phyloP scores from a whole-genome alignment of 2,888 invertebrate species.

The Lagria hirta region DNA sequence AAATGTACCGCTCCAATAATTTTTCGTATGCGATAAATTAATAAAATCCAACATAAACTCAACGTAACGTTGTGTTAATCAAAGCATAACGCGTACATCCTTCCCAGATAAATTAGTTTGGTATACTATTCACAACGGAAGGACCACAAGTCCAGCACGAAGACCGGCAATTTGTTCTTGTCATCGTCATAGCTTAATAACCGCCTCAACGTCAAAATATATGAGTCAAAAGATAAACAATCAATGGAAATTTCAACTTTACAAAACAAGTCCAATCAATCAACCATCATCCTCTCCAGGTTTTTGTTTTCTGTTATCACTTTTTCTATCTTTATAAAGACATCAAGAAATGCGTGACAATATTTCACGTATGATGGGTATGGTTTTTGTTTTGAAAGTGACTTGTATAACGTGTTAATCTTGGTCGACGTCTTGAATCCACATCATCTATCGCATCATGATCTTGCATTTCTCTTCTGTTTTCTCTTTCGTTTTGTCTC shows the following conservation, averaged over 20 bases:
- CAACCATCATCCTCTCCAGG: constrained; percentile 34
- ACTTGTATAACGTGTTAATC: constrained; percentile 37
- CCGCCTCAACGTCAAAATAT: constrained; percentile 14
- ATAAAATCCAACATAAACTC: too few species aligned
- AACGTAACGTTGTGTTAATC: too few species aligned
- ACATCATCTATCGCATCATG: constrained; percentile 13
- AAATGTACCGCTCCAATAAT: too few species aligned
- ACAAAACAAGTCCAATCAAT: constrained; percentile 40
- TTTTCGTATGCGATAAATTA: too few species aligned
- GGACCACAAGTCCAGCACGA: neutral
- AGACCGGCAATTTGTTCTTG: constrained; percentile 6
- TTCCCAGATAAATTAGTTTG: too few species aligned
- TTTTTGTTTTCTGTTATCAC: constrained; percentile 10
- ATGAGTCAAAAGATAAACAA: constrained; percentile 33
- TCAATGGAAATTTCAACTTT: constrained; percentile 34
- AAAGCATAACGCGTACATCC: too few species aligned
- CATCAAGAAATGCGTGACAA: constrained; percentile 38
- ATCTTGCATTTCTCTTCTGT: constrained; percentile 20
- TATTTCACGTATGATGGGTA: constrained; percentile 40
- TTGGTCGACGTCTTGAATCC: constrained; percentile 17
- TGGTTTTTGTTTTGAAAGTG: constrained; percentile 30
- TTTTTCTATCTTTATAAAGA: constrained; percentile 26
- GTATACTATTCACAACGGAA: too few species aligned
- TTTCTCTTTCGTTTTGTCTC: constrained; percentile 21
- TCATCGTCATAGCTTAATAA: constrained; percentile 26